Percentiles rank a stretch among this genome's conserved stretches.
Evolutionary conservation across 2,113 vertebrate genomes (phyloP).

Genomic region (Polypterus senegalus): DNA sequence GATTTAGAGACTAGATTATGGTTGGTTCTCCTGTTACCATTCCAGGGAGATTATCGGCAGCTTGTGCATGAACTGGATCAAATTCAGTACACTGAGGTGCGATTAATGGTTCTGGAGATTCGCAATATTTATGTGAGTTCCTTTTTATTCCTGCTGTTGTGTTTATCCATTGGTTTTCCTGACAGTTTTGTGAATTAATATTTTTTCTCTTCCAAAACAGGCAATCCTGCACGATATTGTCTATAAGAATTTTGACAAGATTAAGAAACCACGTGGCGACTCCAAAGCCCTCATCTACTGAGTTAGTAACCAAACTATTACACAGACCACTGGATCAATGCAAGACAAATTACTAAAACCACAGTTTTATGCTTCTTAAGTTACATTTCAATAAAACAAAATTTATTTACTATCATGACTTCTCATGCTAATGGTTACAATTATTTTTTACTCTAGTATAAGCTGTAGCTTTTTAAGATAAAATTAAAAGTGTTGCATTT

Average conservation of each 20-base stretch:
- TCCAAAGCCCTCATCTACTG: slow-evolving; percentile 79
- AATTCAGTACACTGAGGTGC: slow-evolving; percentile 66
- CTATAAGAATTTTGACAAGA: slow-evolving; percentile 78
- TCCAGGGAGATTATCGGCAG: slow-evolving; percentile 74
- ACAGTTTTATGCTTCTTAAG: no score
- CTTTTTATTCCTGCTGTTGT: background rate
- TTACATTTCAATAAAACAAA: no score
- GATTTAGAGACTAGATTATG: no score
- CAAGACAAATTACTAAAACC: no score
- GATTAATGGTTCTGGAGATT: slow-evolving; percentile 67
- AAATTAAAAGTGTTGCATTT: no score
- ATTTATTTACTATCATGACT: no score
- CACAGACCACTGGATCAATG: background rate
- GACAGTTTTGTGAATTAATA: background rate
- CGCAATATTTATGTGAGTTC: slow-evolving; percentile 69
- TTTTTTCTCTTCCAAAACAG: slow-evolving; percentile 31
- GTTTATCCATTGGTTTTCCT: slow-evolving; percentile 3
- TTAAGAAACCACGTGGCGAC: slow-evolving; percentile 76
- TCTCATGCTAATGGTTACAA: no score
- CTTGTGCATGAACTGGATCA: slow-evolving; percentile 75
- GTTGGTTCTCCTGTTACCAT: background rate
- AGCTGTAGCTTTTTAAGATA: no score
- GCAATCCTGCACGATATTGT: slow-evolving; percentile 72
- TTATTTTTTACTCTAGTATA: no score
- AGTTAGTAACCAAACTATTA: slow-evolving; percentile 21